These are phyloP conservation scores for Temnothorax curvispinosus DNA, from an alignment of 1,140 invertebrate species.

Conservation along the genomic window DNA sequence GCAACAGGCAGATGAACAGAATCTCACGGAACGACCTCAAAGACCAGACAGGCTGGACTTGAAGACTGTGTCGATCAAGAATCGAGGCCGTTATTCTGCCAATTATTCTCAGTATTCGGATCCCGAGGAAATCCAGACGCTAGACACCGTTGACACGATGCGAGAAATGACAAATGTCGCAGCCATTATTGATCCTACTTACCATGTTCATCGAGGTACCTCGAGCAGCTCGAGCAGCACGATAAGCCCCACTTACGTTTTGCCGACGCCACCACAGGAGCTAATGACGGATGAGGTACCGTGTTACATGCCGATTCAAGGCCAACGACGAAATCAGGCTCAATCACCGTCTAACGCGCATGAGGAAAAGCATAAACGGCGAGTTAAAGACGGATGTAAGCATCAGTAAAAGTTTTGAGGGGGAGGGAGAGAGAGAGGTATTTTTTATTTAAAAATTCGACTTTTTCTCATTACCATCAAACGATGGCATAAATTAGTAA, in stretches of 20 bases:
- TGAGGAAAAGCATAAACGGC: constrained; percentile 85
- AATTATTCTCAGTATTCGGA: constrained; percentile 81
- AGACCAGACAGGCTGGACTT: constrained; percentile 82
- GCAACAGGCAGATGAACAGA: constrained; percentile 84
- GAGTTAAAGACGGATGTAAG: constrained; percentile 85
- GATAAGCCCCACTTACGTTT: constrained; percentile 78
- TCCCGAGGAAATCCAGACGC: constrained; percentile 84
- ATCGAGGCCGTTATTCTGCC: constrained; percentile 58
- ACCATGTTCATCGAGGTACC: constrained; percentile 78
- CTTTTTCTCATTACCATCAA: constrained; percentile 48
- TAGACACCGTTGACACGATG: constrained; percentile 76
- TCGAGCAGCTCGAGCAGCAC: constrained; percentile 82
- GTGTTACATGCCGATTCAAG: constrained; percentile 93
- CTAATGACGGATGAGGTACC: constrained; percentile 87
- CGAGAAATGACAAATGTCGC: constrained; percentile 82
- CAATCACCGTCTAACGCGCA: constrained; percentile 84
- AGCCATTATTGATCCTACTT: constrained; percentile 84
- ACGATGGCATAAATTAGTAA: constrained; percentile 44
- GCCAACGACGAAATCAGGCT: constrained; percentile 88
- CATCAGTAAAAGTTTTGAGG: constrained; percentile 81
- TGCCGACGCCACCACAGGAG: constrained; percentile 80
- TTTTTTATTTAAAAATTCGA: not conserved
- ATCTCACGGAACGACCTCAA: constrained; percentile 77
- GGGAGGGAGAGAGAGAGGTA: not conserved
- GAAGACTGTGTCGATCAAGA: constrained; percentile 69